Evolutionary conservation across 2,888 invertebrate genomes (phyloP).

Genomic region (Drosophila stalkeri): DNA sequence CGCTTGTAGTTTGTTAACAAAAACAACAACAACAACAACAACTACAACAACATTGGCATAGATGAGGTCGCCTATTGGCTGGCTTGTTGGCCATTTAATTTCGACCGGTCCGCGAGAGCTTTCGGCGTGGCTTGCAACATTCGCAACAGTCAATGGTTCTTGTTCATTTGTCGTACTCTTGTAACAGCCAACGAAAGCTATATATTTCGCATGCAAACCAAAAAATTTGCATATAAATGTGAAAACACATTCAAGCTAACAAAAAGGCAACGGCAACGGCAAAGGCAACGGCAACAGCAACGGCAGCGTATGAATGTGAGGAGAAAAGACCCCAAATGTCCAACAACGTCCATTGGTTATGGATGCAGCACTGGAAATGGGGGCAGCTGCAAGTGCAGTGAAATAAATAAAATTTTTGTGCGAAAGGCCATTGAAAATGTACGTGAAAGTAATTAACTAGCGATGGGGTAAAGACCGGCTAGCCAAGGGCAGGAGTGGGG

Average conservation of each 20-base stretch:
- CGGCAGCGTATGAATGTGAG: slow-evolving; percentile 24
- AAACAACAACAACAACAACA: no score
- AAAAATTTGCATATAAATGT: slow-evolving; percentile 79
- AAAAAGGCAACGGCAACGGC: slow-evolving; percentile 50
- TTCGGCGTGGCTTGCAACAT: slow-evolving; percentile 28
- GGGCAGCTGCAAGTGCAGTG: slow-evolving; percentile 67
- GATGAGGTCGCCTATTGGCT: slow-evolving; percentile 56
- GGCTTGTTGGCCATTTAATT: slow-evolving; percentile 56
- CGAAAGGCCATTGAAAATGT: slow-evolving; percentile 73
- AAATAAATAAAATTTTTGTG: slow-evolving; percentile 74
- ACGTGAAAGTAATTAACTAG: slow-evolving; percentile 81
- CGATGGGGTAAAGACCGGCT: slow-evolving; percentile 34
- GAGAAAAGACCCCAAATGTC: slow-evolving; percentile 23
- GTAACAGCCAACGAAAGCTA: slow-evolving; percentile 62
- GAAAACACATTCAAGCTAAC: slow-evolving; percentile 80
- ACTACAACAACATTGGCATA: slow-evolving; percentile 28
- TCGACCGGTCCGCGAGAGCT: slow-evolving; percentile 20
- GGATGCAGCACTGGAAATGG: slow-evolving; percentile 30
- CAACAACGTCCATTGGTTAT: slow-evolving; percentile 25
- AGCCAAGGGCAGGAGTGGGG: neutral
- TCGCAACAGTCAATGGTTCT: slow-evolving; percentile 44
- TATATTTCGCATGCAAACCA: slow-evolving; percentile 76
- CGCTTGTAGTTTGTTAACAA: neutral
- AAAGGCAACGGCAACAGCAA: slow-evolving; percentile 30
- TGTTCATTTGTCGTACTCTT: slow-evolving; percentile 69